phyloP scores from a whole-genome alignment of 1,140 invertebrate genomes.

The Aphidius gifuensis region DNA sequence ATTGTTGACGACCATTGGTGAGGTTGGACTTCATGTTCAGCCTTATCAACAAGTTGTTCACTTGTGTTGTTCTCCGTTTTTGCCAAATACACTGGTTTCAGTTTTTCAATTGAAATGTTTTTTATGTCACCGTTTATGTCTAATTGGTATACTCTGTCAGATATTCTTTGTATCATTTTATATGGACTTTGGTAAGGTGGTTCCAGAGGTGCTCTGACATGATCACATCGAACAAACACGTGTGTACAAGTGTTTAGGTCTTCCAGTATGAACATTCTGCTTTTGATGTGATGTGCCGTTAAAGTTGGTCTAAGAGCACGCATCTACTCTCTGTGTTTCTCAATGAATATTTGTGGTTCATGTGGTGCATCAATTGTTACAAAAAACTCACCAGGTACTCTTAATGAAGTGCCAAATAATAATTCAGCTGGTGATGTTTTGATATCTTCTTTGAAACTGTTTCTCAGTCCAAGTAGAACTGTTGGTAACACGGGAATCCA shows the following conservation, averaged over 20 bases:
- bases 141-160: constrained; percentile 4
- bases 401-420: constrained; percentile 33
- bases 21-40: not conserved
- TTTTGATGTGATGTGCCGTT: constrained; percentile 27
- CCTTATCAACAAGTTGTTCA: not conserved
- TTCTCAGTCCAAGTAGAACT: constrained; percentile 20
- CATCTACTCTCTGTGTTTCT: constrained; percentile 23
- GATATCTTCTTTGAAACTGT: constrained; percentile 3
- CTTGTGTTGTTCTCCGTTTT: not conserved
- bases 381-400: constrained; percentile 45
- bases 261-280: constrained; percentile 19
- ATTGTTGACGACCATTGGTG: not conserved
- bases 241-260: constrained; percentile 27
- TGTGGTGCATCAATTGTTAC: not conserved
- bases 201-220: constrained; percentile 15
- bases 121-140: constrained; percentile 1
- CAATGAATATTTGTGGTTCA: constrained; percentile 21
- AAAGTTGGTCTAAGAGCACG: constrained; percentile 21
- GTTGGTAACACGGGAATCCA: constrained; percentile 1
- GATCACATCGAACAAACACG: constrained; percentile 24
- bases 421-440: constrained; percentile 33
- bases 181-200: constrained; percentile 27
- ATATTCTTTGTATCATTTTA: constrained; percentile 8
- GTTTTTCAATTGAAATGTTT: constrained; percentile 19
- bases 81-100: constrained; percentile 24